These are phyloP conservation scores for Ardeotis arabs DNA, from an alignment of 2,113 vertebrate genomes.

Conservation along the genomic window DNA sequence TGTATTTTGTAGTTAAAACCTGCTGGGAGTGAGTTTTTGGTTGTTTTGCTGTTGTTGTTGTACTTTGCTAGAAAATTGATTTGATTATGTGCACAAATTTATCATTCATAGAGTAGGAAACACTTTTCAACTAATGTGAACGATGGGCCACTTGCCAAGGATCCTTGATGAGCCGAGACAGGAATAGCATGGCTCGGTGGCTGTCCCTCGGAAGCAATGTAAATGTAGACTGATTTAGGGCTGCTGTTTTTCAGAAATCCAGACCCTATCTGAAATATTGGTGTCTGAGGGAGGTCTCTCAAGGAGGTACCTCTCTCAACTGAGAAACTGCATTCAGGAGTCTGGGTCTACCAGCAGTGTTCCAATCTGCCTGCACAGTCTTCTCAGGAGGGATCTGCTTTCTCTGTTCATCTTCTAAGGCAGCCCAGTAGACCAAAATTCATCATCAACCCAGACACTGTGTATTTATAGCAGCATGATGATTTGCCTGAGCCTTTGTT, in stretches of 20 bases:
- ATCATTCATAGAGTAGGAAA: background rate
- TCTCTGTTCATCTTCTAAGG: background rate
- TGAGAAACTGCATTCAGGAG: background rate
- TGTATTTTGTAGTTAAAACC: background rate
- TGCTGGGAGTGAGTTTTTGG: background rate
- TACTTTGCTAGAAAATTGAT: background rate
- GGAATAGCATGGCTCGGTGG: background rate
- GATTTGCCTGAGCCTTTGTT: background rate
- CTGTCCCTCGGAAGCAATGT: fast-evolving
- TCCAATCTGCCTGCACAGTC: background rate
- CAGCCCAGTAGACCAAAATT: background rate
- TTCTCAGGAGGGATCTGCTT: background rate
- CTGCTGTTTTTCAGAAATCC: background rate
- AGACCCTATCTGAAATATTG: background rate
- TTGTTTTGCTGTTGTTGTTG: background rate
- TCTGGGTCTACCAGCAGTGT: background rate
- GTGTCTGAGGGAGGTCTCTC: background rate
- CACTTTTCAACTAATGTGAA: background rate
- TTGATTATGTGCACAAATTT: background rate
- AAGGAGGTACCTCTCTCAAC: background rate
- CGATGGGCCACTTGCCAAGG: background rate
- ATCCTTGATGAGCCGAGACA: background rate
- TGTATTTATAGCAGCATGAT: background rate
- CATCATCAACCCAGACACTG: background rate
- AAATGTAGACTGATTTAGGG: background rate